phyloP scores from a whole-genome alignment of 2,888 invertebrate species.

The Periphyllus acericola region DNA sequence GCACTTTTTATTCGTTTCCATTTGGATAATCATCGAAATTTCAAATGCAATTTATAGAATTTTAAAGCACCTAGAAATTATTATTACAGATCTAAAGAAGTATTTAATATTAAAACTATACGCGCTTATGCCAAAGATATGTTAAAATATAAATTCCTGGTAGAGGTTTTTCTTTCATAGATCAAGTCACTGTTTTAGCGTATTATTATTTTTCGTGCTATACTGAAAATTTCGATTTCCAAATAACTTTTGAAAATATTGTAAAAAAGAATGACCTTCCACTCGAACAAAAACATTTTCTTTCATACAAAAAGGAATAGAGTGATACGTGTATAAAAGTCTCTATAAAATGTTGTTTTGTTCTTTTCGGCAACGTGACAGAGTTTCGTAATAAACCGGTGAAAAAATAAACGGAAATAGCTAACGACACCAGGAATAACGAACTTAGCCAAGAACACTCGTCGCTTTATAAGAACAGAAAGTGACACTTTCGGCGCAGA shows the following conservation, averaged over 20 bases:
- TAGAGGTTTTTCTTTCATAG: too few species aligned
- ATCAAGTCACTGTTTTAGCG: too few species aligned
- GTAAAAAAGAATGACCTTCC: not conserved
- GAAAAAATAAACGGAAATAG: slow-evolving; percentile 34
- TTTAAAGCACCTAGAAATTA: too few species aligned
- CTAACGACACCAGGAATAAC: slow-evolving; percentile 56
- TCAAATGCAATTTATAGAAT: too few species aligned
- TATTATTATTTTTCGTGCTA: not conserved
- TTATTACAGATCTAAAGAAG: too few species aligned
- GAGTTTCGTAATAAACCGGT: slow-evolving; percentile 43
- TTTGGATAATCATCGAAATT: too few species aligned
- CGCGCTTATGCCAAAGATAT: too few species aligned
- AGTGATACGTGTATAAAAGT: slow-evolving; percentile 3
- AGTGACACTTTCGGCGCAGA: slow-evolving; percentile 35
- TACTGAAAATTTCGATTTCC: not conserved
- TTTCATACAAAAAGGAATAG: slow-evolving; percentile 2
- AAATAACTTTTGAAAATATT: slow-evolving; percentile 19
- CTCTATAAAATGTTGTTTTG: slow-evolving; percentile 25
- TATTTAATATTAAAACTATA: too few species aligned
- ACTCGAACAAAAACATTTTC: slow-evolving; percentile 8
- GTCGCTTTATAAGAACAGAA: slow-evolving; percentile 46
- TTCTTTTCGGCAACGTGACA: slow-evolving; percentile 47
- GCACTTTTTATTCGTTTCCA: too few species aligned
- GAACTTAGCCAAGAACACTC: slow-evolving; percentile 48
- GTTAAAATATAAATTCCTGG: too few species aligned